Evolutionary conservation across 2,797 vertebrate species (phyloP).

Genomic region (Glyptemys insculpta): DNA sequence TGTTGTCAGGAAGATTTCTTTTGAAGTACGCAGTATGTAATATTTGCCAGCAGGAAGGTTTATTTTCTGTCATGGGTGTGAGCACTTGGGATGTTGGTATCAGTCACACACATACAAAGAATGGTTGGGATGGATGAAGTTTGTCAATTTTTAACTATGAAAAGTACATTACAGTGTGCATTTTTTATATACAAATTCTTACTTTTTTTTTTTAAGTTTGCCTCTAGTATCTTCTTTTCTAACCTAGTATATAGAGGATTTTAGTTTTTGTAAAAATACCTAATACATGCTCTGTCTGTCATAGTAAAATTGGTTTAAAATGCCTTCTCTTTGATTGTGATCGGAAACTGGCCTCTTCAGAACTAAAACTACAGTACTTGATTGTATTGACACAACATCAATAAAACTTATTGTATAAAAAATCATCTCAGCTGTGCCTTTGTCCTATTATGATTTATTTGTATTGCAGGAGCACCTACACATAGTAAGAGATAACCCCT

Average conservation of each 20-base stretch:
- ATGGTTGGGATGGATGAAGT: conserved; percentile 74
- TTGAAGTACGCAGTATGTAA: conserved; percentile 40
- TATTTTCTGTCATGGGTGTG: conserved; percentile 63
- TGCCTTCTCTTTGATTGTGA: conserved; percentile 87
- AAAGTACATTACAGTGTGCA: conserved; percentile 77
- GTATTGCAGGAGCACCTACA: neutral
- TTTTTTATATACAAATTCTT: conserved; percentile 79
- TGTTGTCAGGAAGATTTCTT: conserved; percentile 40
- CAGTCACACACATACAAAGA: conserved; percentile 59
- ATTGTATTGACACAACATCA: conserved; percentile 94
- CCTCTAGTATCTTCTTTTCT: conserved; percentile 83
- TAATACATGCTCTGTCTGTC: conserved; percentile 90
- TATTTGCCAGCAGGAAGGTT: conserved; percentile 59
- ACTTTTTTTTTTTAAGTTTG: conserved; percentile 73
- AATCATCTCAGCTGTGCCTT: conserved; percentile 43
- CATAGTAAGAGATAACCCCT: neutral
- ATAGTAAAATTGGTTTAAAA: conserved; percentile 90
- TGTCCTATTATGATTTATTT: neutral
- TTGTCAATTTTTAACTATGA: conserved; percentile 75
- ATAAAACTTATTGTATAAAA: conserved; percentile 91
- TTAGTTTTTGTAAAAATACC: conserved; percentile 88
- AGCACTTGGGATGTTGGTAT: conserved; percentile 63
- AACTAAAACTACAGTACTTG: conserved; percentile 93
- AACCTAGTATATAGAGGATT: conserved; percentile 86
- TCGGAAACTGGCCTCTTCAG: conserved; percentile 89